Base-by-base conservation (phyloP, 1,140 invertebrate genomes). In the Melanaphis sacchari region DNA sequence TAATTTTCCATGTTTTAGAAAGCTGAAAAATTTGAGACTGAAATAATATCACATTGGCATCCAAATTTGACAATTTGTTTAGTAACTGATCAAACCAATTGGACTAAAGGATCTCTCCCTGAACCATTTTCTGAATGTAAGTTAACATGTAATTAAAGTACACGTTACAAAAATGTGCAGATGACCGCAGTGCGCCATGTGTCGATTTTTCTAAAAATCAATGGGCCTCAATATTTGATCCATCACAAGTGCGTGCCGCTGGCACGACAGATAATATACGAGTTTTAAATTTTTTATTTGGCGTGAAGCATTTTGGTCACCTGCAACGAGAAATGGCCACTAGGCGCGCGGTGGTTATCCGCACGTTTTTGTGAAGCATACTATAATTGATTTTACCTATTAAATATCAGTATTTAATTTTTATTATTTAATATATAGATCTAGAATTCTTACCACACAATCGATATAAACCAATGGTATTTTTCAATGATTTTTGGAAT, bases 401-500 rank as follows among this genome's bases (percentile, higher is more conserved):
- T 59, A 31, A 82, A 82, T 49, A 92, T 49, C 11, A 36, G 7
- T 81, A 46, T 46, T 15, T 87, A 46, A 26, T 40, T 49, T 26
- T 0, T 82, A 0, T 49, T 49, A 94, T 93, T 94, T 94, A 93
- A 94, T 93, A 95, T 95, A 91, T 95, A 97, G 97, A 97, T 95
- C 97, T 99, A 24, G 97, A 98, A 94, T 99, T 99, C 95, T 96
- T 98, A 54, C 96, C 97, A 36, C 97, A 97, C 49, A 96, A 97
- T 94, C 96, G 97, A 40, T 99, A 99, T 95, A 98, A 98, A 94
- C 99, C 99, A 46, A 97, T 99, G 52, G 95, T 99, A n/a, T 99
- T 98, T 95, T 96, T 98, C 40, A 99, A 99, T 96, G 98, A 99
- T 94, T 99, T 99, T 95, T 99, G 99, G 99, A 99, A 99, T 95